Evolutionary conservation across 2,888 invertebrate species (phyloP).

Genomic region (Aspidapion aeneum): DNA sequence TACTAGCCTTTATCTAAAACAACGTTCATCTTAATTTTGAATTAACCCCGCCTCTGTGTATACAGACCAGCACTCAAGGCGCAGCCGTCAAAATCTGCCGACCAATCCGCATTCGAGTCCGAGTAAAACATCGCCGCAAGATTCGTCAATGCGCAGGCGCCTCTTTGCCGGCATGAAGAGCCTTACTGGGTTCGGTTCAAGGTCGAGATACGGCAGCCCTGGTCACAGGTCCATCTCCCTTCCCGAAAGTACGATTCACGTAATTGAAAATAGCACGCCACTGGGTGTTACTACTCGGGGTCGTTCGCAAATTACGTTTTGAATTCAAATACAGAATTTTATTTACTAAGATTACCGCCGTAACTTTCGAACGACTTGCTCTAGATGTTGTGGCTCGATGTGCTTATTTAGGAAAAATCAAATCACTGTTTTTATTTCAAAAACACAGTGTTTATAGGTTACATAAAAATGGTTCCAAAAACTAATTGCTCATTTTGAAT

Average conservation of each 20-base stretch:
- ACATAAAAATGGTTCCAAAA: too few relatives aligned
- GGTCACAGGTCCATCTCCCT: conserved; percentile 82
- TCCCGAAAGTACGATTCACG: conserved; percentile 87
- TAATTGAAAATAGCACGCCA: conserved; percentile 24
- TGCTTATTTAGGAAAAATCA: conserved; percentile 5
- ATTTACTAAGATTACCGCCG: too few relatives aligned
- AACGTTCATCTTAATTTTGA: too few relatives aligned
- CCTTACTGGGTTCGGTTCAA: conserved; percentile 68
- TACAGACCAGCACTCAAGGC: conserved; percentile 22
- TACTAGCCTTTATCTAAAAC: too few relatives aligned
- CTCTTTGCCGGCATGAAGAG: conserved; percentile 80
- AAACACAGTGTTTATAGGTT: too few relatives aligned
- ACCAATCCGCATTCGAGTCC: conserved; percentile 10
- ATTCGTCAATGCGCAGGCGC: conserved; percentile 66
- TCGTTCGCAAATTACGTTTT: too few relatives aligned
- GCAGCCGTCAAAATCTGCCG: conserved; percentile 14
- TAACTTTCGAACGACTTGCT: too few relatives aligned
- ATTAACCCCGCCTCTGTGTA: too few relatives aligned
- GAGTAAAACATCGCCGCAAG: conserved; percentile 27
- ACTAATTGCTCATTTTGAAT: too few relatives aligned
- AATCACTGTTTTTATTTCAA: conserved; percentile 4
- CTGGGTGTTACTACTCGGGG: conserved; percentile 10
- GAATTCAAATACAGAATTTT: too few relatives aligned
- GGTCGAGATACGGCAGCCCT: conserved; percentile 65
- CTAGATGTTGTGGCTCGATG: conserved; percentile 9